Base-by-base conservation (phyloP, 2,888 invertebrate genomes). In the Nasonovia ribisnigri region DNA sequence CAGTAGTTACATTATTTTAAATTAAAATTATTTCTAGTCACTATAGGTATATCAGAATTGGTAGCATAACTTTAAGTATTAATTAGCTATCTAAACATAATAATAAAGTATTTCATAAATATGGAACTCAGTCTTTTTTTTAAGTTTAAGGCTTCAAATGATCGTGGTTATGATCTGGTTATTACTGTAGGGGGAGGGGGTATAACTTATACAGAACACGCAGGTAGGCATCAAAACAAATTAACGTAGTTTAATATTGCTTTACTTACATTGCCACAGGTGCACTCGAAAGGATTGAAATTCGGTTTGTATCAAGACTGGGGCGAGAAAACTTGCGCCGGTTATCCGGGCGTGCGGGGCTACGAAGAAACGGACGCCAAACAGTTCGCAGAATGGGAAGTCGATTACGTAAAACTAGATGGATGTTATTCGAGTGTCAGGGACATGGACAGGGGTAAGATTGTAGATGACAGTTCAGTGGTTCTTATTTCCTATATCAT, bases 231-330 rank as follows among this genome's bases (percentile, higher is more conserved):
- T 29, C 6, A 60, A 60, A 60, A 60, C 4, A 36, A n/a, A 67
- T 20, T 77, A 13, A 36, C 20, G 20, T 36, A 11, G 8, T 36
- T 20, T 77, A 36, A 77, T 8, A 36, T 2, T 36, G 0, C 20
- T 42, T 36, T 36, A 36, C 1, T 67, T 1, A n/a, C 13, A 57
- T 5, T 51, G 87, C 11, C 11, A 5, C 95, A 96, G 96, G 95
- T 97, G 94, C 97, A 97, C 95, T 95, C 95, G 8, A 95, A 95
- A 94, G 96, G 96, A 2, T 95, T 97, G 43, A 96, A 96, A 95
- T 96, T 97, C 94, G 97, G 97, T 43, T 96, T 97, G 91, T 97
- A 97, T 95, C 96, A 96, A 95, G 97, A 97, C 95, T 96, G 96
- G 95, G 97, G 97, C 2, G 96, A 96, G 29, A 95, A 96, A 94